These are phyloP conservation scores for Dimorphilus gyrociliatus DNA, from an alignment of 2,888 invertebrate genomes.

Conservation along the genomic window DNA sequence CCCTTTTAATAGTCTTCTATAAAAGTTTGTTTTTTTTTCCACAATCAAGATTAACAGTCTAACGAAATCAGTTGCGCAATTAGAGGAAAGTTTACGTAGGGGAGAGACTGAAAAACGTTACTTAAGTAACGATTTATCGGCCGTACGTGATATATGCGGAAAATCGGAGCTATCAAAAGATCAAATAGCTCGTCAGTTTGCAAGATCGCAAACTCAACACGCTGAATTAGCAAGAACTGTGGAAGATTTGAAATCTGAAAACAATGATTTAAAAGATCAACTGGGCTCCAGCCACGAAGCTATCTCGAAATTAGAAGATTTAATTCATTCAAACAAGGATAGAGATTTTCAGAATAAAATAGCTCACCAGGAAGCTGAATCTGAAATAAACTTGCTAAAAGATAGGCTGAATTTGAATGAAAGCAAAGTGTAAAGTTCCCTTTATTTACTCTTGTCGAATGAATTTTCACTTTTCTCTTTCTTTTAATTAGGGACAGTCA, in stretches of 20 bases:
- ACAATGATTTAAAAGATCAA: slow-evolving; percentile 23
- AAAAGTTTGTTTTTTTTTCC: too few relatives aligned
- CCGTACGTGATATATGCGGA: slow-evolving; percentile 33
- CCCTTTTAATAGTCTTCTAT: too few relatives aligned
- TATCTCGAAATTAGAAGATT: slow-evolving; percentile 29
- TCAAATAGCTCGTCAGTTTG: too few relatives aligned
- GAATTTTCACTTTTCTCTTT: too few relatives aligned
- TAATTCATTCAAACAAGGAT: slow-evolving; percentile 31
- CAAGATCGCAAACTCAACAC: too few relatives aligned
- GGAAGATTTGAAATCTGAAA: slow-evolving; percentile 27
- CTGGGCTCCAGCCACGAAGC: slow-evolving; percentile 20
- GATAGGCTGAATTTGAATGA: slow-evolving; percentile 35
- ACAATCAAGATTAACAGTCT: too few relatives aligned
- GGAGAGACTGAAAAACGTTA: slow-evolving; percentile 30
- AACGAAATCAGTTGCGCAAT: slow-evolving; percentile 24
- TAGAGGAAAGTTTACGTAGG: slow-evolving; percentile 26
- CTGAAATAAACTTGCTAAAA: slow-evolving; percentile 34
- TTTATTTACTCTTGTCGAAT: neutral
- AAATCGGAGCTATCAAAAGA: slow-evolving; percentile 34
- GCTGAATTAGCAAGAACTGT: too few relatives aligned
- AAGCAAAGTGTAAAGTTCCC: slow-evolving; percentile 29
- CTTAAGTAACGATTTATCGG: slow-evolving; percentile 27
- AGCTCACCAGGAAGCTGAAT: slow-evolving; percentile 28
- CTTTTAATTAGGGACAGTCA: slow-evolving; percentile 30
- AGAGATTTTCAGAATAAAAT: slow-evolving; percentile 37